These are phyloP conservation scores for Tapirus indicus DNA, from an alignment of 2,797 vertebrate species.

Conservation along the genomic window DNA sequence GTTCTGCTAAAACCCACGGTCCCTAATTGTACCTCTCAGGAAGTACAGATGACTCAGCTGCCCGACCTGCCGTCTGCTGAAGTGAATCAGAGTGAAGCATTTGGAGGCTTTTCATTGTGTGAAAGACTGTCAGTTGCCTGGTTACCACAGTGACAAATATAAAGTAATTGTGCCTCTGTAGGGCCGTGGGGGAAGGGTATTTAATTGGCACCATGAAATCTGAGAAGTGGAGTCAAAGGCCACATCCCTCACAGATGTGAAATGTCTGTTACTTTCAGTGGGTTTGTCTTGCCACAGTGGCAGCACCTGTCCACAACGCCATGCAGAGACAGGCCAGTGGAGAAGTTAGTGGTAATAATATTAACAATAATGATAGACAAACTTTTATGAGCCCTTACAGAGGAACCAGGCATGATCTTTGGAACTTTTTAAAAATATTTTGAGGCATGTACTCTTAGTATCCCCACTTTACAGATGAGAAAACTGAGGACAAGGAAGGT, in stretches of 20 bases:
- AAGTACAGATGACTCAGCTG: slow-evolving; percentile 85
- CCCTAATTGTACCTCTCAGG: slow-evolving; percentile 83
- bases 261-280: fast-evolving
- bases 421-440: not conserved
- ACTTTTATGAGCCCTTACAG: too few relatives aligned
- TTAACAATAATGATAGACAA: fast-evolving
- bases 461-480: not conserved
- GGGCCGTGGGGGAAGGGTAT: not conserved
- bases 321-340: fast-evolving
- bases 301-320: not conserved
- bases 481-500: not conserved
- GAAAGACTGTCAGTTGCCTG: slow-evolving; percentile 86
- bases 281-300: fast-evolving
- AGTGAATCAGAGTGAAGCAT: slow-evolving; percentile 82
- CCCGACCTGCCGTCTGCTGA: slow-evolving; percentile 76
- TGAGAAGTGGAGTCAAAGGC: slow-evolving; percentile 44
- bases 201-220: slow-evolving; percentile 58
- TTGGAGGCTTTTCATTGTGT: slow-evolving; percentile 82
- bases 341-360: fast-evolving
- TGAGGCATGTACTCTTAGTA: not conserved
- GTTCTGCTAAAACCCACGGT: slow-evolving; percentile 46
- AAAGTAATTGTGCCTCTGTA: slow-evolving; percentile 74
- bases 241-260: not conserved
- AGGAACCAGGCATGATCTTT: fast-evolving
- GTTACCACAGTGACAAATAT: slow-evolving; percentile 85